phyloP scores from a whole-genome alignment of 1,140 invertebrate species.

The Euschistus heros region DNA sequence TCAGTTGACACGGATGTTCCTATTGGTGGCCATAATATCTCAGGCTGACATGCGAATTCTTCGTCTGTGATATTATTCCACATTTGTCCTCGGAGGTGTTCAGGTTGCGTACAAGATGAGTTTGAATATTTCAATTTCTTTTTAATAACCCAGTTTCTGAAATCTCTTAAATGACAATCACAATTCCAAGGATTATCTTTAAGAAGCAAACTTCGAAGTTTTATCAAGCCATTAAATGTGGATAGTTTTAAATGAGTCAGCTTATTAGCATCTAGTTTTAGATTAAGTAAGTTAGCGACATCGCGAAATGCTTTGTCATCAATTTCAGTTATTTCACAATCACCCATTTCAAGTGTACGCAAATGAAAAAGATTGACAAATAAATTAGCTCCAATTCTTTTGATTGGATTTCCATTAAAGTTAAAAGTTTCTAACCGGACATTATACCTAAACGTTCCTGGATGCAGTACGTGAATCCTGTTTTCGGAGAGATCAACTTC shows the following conservation, averaged over 20 bases:
- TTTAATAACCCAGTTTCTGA: slow-evolving; percentile 62
- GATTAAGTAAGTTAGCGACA: slow-evolving; percentile 49
- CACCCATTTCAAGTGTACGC: slow-evolving; percentile 61
- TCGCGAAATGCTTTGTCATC: slow-evolving; percentile 59
- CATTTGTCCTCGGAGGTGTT: slow-evolving; percentile 47
- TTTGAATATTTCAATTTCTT: slow-evolving; percentile 58
- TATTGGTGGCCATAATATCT: slow-evolving; percentile 44
- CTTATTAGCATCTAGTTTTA: slow-evolving; percentile 61
- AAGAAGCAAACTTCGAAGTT: slow-evolving; percentile 60
- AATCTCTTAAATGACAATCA: slow-evolving; percentile 68
- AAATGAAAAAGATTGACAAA: slow-evolving; percentile 64
- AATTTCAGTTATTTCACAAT: slow-evolving; percentile 59
- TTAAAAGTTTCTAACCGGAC: slow-evolving; percentile 42
- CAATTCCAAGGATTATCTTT: slow-evolving; percentile 79
- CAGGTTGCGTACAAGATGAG: slow-evolving; percentile 55
- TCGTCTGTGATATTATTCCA: slow-evolving; percentile 59
- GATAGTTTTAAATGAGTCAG: slow-evolving; percentile 45
- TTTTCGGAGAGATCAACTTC: slow-evolving; percentile 77
- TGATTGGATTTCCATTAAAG: slow-evolving; percentile 61
- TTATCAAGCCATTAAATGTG: slow-evolving; percentile 46
- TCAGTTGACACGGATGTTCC: slow-evolving; percentile 43
- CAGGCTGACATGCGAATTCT: slow-evolving; percentile 75
- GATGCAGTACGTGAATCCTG: slow-evolving; percentile 32
- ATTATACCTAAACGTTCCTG: slow-evolving; percentile 27
- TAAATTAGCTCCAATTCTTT: slow-evolving; percentile 55